phyloP scores from a whole-genome alignment of 2,113 vertebrate species.

The Ia io region DNA sequence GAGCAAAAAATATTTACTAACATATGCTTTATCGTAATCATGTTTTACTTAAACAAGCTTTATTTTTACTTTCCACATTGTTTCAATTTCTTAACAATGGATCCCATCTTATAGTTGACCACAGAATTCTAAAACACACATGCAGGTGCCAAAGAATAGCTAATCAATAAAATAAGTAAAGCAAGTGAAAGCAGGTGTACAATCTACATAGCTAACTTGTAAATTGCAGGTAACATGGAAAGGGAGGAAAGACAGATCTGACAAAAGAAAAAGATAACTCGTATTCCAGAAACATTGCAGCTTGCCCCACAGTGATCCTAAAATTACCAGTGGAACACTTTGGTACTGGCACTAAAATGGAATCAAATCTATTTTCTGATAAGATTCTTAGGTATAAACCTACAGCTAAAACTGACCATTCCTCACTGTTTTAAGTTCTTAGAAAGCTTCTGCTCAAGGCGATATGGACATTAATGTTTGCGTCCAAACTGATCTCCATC shows the following conservation, averaged over 20 bases:
- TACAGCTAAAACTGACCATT: background rate
- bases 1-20: conserved; percentile 33
- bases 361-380: background rate
- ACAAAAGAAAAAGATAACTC: background rate
- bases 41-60: background rate
- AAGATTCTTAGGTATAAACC: background rate
- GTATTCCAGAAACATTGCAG: background rate
- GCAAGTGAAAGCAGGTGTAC: background rate
- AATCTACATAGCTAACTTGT: background rate
- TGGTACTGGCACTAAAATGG: background rate
- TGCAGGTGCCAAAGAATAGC: background rate
- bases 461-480: background rate
- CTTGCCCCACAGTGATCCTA: background rate
- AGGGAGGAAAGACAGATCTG: background rate
- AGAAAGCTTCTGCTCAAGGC: conserved; percentile 14
- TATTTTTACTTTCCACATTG: background rate
- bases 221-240: background rate
- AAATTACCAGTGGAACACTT: background rate
- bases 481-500: background rate
- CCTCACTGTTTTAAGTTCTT: background rate
- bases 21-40: background rate
- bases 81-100: conserved; percentile 34
- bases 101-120: conserved; percentile 19
- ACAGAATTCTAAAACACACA: conserved; percentile 23
- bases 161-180: conserved; percentile 17